Evolutionary conservation across 2,797 vertebrate species (phyloP).

Genomic region (Cichlasoma orientale): DNA sequence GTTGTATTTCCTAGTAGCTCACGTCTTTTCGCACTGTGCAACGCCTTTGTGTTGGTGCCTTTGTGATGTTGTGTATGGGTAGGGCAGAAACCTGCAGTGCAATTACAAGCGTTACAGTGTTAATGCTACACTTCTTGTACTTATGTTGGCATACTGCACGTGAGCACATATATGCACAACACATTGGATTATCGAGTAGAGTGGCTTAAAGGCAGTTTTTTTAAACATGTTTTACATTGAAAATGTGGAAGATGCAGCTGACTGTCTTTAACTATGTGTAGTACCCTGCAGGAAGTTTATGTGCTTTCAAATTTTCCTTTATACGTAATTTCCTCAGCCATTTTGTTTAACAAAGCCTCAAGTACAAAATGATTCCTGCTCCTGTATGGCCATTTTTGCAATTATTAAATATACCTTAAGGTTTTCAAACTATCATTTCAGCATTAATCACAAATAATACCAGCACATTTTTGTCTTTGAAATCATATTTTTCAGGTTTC

Average conservation of each 20-base stretch:
- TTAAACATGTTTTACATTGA: background rate
- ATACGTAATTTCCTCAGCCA: too few species aligned
- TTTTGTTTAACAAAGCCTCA: background rate
- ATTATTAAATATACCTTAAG: background rate
- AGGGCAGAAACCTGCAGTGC: background rate
- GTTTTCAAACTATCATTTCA: background rate
- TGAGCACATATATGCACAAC: background rate
- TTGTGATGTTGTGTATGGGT: background rate
- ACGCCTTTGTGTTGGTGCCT: background rate
- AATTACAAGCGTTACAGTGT: background rate
- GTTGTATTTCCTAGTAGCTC: slow-evolving; percentile 24
- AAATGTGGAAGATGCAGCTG: background rate
- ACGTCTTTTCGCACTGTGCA: background rate
- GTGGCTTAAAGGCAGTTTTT: too few species aligned
- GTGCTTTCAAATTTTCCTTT: too few species aligned
- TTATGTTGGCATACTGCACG: too few species aligned
- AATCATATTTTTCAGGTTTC: background rate
- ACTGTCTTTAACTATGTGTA: background rate
- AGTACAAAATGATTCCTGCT: background rate
- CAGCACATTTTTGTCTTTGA: background rate
- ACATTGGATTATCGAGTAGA: background rate
- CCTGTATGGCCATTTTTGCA: background rate
- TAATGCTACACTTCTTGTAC: background rate
- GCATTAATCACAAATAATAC: background rate
- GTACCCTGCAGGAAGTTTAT: background rate